A percentile compares a stretch with the other conserved stretches of the same genome.
phyloP scores from a whole-genome alignment of 2,797 vertebrate species.

The Parauchenoglanis punctatus region DNA sequence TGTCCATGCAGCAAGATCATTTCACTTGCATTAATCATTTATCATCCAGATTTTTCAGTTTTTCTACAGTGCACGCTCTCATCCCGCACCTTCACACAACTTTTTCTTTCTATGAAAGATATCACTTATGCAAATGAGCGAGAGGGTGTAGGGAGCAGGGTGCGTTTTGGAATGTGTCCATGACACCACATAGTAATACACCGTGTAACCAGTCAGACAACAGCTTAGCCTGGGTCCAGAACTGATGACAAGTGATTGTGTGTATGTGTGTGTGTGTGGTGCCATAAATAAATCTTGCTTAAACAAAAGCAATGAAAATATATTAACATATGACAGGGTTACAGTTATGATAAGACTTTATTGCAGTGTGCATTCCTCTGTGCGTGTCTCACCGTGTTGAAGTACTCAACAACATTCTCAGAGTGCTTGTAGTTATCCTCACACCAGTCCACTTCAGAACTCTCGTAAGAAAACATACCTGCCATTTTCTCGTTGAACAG shows the following conservation, averaged over 20 bases:
- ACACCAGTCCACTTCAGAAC: slow-evolving; percentile 94
- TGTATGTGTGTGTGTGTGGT: not conserved
- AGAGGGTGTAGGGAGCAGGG: not conserved
- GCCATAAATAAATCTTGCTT: not conserved
- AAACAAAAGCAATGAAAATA: not conserved
- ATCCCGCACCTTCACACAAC: too few relatives aligned
- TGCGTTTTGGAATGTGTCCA: not conserved
- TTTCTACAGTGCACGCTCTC: not conserved
- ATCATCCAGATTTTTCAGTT: too few relatives aligned
- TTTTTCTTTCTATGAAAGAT: too few relatives aligned
- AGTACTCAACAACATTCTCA: slow-evolving; percentile 86
- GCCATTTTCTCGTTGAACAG: slow-evolving; percentile 73
- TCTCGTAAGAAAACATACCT: slow-evolving; percentile 86
- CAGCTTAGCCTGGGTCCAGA: not conserved
- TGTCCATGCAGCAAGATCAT: too few relatives aligned
- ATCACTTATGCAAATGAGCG: not conserved
- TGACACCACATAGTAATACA: not conserved
- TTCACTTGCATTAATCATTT: too few relatives aligned
- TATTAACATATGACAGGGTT: not conserved
- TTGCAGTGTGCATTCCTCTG: not conserved
- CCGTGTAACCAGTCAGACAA: not conserved
- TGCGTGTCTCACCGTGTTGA: slow-evolving; percentile 86
- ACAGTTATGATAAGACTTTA: not conserved
- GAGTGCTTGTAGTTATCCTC: slow-evolving; percentile 90
- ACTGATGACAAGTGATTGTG: not conserved